Base-by-base conservation (phyloP, 1,140 invertebrate species). In the Ylistrum balloti region DNA sequence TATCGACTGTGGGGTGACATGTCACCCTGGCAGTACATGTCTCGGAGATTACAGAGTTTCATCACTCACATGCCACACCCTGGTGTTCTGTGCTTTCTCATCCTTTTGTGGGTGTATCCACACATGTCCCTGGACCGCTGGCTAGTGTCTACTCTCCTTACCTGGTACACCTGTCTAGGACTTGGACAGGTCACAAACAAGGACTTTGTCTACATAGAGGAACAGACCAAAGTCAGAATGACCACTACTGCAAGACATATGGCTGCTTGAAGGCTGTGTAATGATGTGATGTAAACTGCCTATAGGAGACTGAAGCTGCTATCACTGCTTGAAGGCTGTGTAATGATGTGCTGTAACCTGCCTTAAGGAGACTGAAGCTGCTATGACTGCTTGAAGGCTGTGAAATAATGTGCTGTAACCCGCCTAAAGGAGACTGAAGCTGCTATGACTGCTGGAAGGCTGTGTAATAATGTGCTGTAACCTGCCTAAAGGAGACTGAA, bases 31-130 rank as follows among this genome's bases (percentile, higher is more conserved):
- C 56, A 74, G n/a, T 74, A 74, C 56, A 74, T 74, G 56, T 74
- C 56, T 74, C 56, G 56, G 22, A 1, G 56, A n/a, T 28, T 74
- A 74, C 56, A 74, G 56, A 74, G 56, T 74, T 5, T 94, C 11
- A 91, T 92, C 33, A 22, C 17, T n/a, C 91, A 93, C 38, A 87
- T 93, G 88, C 90, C 92, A 28, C 93, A 94, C 45, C 87, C 91
- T 10, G 93, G 93, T 11, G 33, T 89, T 0, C 41, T 87, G 17
- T 89, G 90, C 34, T 91, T 94, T 35, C 33, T 90, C 0, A 7
- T 93, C 28, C 89, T 93, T 5, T 85, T 94, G 48, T 94, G 93
- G 93, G 48, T 92, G 11, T 90, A 90, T n/a, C 93, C 93, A 9
- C 32, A 88, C 28, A 92, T 94, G 93, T 93, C 91, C 35, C 41